A percentile compares a stretch with the other conserved stretches of the same genome.
Evolutionary conservation across 2,888 invertebrate species (phyloP).

Genomic region (Macropis europaea): DNA sequence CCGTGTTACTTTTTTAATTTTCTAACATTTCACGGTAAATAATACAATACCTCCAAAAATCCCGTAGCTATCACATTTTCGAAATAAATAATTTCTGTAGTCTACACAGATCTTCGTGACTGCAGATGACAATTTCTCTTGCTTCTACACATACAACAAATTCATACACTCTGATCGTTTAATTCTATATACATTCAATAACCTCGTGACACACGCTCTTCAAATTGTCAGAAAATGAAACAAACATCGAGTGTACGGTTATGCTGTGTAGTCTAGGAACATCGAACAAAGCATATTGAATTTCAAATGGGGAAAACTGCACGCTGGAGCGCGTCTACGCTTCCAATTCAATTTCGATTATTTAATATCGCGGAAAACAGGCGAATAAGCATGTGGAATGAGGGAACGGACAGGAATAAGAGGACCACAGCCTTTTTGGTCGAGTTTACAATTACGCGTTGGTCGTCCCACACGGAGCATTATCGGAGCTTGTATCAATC

Average conservation of each 20-base stretch:
- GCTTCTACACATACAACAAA: too few relatives aligned
- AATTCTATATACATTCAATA: background rate
- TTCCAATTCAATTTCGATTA: slow-evolving; percentile 26
- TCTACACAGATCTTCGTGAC: too few relatives aligned
- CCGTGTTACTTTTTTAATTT: too few relatives aligned
- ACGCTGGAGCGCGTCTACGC: background rate
- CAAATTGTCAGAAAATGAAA: slow-evolving; percentile 20
- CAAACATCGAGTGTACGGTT: slow-evolving; percentile 13
- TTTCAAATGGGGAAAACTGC: slow-evolving; percentile 26
- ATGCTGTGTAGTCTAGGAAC: background rate
- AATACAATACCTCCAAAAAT: too few relatives aligned
- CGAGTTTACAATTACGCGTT: slow-evolving; percentile 59
- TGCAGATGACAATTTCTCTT: too few relatives aligned
- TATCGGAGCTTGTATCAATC: slow-evolving; percentile 48
- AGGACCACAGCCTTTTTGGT: slow-evolving; percentile 45
- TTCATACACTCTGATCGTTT: too few relatives aligned
- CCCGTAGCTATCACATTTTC: too few relatives aligned
- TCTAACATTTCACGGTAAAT: too few relatives aligned
- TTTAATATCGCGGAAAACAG: slow-evolving; percentile 29
- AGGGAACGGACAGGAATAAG: slow-evolving; percentile 3
- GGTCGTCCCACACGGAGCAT: slow-evolving; percentile 47
- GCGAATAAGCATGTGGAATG: slow-evolving; percentile 20
- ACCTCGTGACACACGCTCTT: background rate
- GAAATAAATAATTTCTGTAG: too few relatives aligned
- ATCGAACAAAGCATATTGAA: slow-evolving; percentile 29